Base-by-base conservation (phyloP, 2,888 invertebrate genomes). In the Pristionchus entomophagus region DNA sequence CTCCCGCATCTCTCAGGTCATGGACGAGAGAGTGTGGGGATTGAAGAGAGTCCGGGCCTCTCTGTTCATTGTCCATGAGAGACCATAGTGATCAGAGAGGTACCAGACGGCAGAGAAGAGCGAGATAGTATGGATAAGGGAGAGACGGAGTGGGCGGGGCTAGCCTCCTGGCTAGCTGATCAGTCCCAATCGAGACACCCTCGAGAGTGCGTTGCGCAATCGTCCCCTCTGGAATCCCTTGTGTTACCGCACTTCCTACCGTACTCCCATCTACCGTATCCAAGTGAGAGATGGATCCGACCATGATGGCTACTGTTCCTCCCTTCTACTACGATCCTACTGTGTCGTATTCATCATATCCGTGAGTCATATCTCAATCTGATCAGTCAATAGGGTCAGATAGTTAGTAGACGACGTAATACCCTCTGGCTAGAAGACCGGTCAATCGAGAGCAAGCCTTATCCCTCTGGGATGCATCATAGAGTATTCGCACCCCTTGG, bases 1-100 rank as follows among this genome's bases (percentile, higher is more conserved):
- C 51, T 80, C 78, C 78, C 78, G 78, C 78, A 80, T 51, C 22
- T 49, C 19, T 32, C 78, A 41, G 78, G 78, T 80, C 78, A 80
- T 17, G 4, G 32, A 32, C 32, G 82, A 82, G 82, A 82, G 82
- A 82, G 14, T 14, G 32, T n/a, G 45, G 38, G 8, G 41, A 82
- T 22, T 38, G 0, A 59, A 82, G 82, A 82, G 82, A 59, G 59
- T 32, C 1, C 35, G 17, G 80, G 8, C 80, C 65, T 65, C 3
- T 59, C 56, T 59, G 65, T 35, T 35, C 35, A 32, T 32, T 65
- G 35, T 12, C 32, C 1, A 0, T 26, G 81, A 81, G 81, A 81
- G 29, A 81, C 26, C 41, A 49, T 2, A 2, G 19, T 12, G 38
- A 81, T 82, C n/a, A 22, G n/a, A 59, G 81, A 81, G 82, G 32